phyloP scores from a whole-genome alignment of 2,888 invertebrate species.

The Hypomecis punctinalis region DNA sequence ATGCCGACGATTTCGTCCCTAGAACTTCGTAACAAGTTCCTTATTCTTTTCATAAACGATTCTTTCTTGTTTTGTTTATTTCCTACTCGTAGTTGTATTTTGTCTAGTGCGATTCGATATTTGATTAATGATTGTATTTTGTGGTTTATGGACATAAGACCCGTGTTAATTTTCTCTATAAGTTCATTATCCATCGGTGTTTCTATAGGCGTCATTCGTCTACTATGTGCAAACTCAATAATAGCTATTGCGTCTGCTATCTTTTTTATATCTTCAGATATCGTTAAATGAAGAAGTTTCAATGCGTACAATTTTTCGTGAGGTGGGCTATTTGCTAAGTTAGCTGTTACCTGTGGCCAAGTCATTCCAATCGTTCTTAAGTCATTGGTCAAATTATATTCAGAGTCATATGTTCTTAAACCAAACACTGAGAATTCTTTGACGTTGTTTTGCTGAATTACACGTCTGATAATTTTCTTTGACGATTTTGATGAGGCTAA shows the following conservation, averaged over 20 bases:
- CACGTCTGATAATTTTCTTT: constrained; percentile 56
- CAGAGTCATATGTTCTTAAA: constrained; percentile 46
- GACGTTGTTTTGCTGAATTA: constrained; percentile 53
- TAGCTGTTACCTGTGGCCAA: constrained; percentile 54
- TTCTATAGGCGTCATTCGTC: constrained; percentile 55
- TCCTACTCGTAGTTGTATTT: not conserved
- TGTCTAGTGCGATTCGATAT: constrained; percentile 31
- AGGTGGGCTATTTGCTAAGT: constrained; percentile 46
- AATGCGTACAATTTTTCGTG: constrained; percentile 55
- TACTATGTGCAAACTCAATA: constrained; percentile 54
- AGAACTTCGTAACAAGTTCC: constrained; percentile 58
- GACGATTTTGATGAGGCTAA: constrained; percentile 49
- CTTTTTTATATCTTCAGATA: constrained; percentile 60
- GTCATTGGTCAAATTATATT: constrained; percentile 56
- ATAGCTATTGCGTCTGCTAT: constrained; percentile 56
- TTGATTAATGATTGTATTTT: constrained; percentile 50
- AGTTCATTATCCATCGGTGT: constrained; percentile 46
- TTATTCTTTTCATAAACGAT: constrained; percentile 63
- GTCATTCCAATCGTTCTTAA: constrained; percentile 56
- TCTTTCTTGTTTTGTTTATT: constrained; percentile 44
- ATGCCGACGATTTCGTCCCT: constrained; percentile 58
- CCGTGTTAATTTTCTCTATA: constrained; percentile 50
- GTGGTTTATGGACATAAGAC: constrained; percentile 49
- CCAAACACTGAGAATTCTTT: constrained; percentile 47
- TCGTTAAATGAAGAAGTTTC: constrained; percentile 60